A percentile compares a stretch with the other conserved stretches of the same genome.
These are phyloP conservation scores for Dissostichus mawsoni DNA, from an alignment of 2,113 vertebrate genomes.

Conservation along the genomic window DNA sequence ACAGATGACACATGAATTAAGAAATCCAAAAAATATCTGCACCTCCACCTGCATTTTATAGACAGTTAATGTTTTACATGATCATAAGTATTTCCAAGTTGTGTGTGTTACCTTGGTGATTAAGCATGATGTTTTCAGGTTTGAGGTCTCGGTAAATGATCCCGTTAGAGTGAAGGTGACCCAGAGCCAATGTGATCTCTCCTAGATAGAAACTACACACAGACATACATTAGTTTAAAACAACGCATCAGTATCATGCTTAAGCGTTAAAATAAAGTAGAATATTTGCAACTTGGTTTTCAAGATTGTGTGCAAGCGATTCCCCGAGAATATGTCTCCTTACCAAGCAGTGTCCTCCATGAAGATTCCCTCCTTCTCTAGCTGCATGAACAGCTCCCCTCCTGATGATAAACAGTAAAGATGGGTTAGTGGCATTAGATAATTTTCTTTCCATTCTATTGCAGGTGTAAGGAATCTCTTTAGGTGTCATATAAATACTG, in stretches of 20 bases:
- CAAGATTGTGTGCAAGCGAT: background rate
- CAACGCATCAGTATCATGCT: background rate
- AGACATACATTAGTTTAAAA: constrained; percentile 12
- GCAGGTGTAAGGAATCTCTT: too few relatives aligned
- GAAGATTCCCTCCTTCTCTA: constrained; percentile 96
- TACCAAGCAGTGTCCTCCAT: constrained; percentile 96
- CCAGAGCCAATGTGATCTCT: constrained; percentile 91
- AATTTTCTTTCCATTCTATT: background rate
- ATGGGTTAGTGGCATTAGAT: background rate
- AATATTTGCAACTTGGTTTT: background rate
- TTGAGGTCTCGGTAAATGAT: constrained; percentile 97
- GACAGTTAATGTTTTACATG: too few relatives aligned
- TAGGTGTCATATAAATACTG: too few relatives aligned
- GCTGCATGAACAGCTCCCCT: constrained; percentile 94
- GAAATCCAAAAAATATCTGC: too few relatives aligned
- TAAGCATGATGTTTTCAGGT: constrained; percentile 96
- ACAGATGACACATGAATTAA: too few relatives aligned
- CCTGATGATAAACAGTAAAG: constrained; percentile 78
- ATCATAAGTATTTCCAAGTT: background rate
- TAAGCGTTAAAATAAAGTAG: too few relatives aligned
- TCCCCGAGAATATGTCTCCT: constrained; percentile 16
- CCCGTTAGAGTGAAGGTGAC: constrained; percentile 92
- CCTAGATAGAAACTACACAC: constrained; percentile 90
- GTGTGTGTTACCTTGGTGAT: constrained; percentile 84
- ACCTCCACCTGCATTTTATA: too few relatives aligned